Conservation (phyloP, 2,888 invertebrate genomes). For the Tetranychus piercei region DNA sequence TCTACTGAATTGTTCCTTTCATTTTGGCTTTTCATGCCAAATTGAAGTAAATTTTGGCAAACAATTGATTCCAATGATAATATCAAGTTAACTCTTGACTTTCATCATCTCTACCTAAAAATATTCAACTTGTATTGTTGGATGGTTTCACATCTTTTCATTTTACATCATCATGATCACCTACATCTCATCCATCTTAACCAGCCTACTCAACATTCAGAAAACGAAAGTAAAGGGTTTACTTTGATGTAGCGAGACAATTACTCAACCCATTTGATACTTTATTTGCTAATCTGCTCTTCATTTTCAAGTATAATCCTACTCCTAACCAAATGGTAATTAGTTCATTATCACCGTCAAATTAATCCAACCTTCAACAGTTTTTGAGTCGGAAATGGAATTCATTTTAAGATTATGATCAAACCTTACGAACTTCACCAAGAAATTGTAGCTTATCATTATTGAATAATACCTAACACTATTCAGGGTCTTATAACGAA, state of each 20-base stretch:
- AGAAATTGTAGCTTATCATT: too few species aligned
- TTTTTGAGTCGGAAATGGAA: too few species aligned
- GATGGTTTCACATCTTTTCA: neutral
- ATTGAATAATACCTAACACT: too few species aligned
- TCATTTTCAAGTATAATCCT: neutral
- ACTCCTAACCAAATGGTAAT: neutral
- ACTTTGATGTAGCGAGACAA: neutral
- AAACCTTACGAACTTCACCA: too few species aligned
- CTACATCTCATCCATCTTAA: neutral
- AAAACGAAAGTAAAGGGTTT: too few species aligned
- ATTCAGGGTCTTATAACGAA: too few species aligned
- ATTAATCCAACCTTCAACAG: neutral
- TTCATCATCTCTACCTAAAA: constrained; percentile 44
- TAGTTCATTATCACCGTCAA: neutral
- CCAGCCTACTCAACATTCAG: neutral
- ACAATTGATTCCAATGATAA: neutral
- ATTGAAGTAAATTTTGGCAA: neutral
- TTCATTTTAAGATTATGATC: too few species aligned
- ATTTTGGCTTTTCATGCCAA: neutral
- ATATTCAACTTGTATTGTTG: neutral
- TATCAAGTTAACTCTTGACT: neutral
- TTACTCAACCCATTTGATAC: neutral
- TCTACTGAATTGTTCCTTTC: neutral
- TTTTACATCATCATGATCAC: neutral
- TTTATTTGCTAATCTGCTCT: neutral